Evolutionary conservation across 1,140 invertebrate genomes (phyloP), one percentile per base, ranked within the genome.

Genomic region (Sitodiplosis mosellana): DNA sequence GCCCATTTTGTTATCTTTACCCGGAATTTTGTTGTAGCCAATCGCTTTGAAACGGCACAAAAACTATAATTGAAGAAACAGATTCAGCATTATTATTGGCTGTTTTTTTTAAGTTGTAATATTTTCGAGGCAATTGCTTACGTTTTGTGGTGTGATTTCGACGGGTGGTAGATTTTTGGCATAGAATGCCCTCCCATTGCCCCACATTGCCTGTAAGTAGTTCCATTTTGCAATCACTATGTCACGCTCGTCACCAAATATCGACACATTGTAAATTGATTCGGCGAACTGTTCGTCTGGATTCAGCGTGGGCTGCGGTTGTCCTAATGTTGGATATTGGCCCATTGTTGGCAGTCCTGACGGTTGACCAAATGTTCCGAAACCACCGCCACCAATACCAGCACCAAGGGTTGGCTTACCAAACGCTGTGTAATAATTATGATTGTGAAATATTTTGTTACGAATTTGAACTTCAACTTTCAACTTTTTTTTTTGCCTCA

Each of bases 221-320:
- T 96, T 97, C 83, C 88, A 94, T 60, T 86, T 86, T 2, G 87
- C 86, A 34, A 97, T 72, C 27, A 90, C 83, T 50, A 80, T 78
- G 61, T 96, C 92, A 34, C 90, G 69, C 56, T 96, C 91, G 66
- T 95, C 91, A 33, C 86, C 86, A 66, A 87, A 95, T 18, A 94
- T 75, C 45, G 80, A 78, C 41, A 87, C 88, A 56, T 83, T 80
- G 19, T 83, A 80, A 11, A 93, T 78, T 0, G 87, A 82, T 54
- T 79, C 80, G 41, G 79, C 75, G 37, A 87, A 67, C 1, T 80
- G 77, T 56, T 83, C 79, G 17, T 78, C 74, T 2, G 77, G 68
- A 45, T 75, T 73, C 42, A 73, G 61, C n/a, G 70, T 64, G n/a
- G 66, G 64, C 47, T 68, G 71, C 50, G 72, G 70, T 47, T 70